phyloP scores from a whole-genome alignment of 2,797 vertebrate genomes.

The Acridotheres tristis region DNA sequence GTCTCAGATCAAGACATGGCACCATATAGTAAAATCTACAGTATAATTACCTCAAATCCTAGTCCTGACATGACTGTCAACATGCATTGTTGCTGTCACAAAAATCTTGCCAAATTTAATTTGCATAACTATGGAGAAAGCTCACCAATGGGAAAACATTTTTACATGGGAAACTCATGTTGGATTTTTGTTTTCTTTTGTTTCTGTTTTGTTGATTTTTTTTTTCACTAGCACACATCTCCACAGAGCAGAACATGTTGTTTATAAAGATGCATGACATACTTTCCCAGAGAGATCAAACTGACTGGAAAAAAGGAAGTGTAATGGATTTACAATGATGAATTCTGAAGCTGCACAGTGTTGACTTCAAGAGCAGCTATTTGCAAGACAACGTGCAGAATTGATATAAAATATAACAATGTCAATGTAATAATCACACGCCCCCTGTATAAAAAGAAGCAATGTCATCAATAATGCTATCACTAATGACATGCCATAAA shows the following conservation, averaged over 20 bases:
- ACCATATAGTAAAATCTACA: slow-evolving; percentile 48
- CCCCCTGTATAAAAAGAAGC: not conserved
- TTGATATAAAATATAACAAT: not conserved
- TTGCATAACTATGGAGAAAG: slow-evolving; percentile 10
- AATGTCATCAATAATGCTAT: not conserved
- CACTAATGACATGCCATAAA: not conserved
- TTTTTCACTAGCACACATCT: not conserved
- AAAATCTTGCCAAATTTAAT: slow-evolving; percentile 53
- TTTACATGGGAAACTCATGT: not conserved
- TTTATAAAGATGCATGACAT: slow-evolving; percentile 24
- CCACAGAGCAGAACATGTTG: slow-evolving; percentile 28
- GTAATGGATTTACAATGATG: not conserved
- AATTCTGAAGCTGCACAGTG: not conserved
- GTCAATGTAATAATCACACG: not conserved
- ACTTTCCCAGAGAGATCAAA: slow-evolving; percentile 49
- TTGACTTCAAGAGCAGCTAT: not conserved
- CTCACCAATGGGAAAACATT: slow-evolving; percentile 15
- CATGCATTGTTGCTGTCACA: slow-evolving; percentile 19
- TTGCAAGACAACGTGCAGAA: not conserved
- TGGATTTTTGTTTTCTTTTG: not conserved
- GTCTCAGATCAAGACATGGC: slow-evolving; percentile 46
- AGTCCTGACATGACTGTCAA: slow-evolving; percentile 39
- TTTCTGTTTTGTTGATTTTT: not conserved
- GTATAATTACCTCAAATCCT: slow-evolving; percentile 44
- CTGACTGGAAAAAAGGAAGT: slow-evolving; percentile 35